These are phyloP conservation scores for Podabrus alpinus DNA, from an alignment of 2,888 invertebrate species.

Conservation along the genomic window DNA sequence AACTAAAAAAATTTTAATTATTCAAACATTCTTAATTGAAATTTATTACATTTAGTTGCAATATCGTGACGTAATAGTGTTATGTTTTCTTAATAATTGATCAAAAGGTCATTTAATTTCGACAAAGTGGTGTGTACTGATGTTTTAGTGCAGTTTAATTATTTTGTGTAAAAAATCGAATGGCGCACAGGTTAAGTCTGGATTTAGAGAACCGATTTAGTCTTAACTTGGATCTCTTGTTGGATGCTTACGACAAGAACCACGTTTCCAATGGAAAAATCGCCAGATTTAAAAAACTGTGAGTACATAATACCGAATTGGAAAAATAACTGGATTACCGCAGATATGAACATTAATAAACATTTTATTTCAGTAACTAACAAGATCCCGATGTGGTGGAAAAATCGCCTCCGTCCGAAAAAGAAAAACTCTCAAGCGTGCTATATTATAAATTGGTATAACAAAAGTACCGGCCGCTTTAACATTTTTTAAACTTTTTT, in stretches of 20 bases:
- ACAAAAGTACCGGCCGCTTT: background rate
- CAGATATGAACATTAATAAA: background rate
- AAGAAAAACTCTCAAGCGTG: background rate
- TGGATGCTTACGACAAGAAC: background rate
- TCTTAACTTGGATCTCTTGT: background rate
- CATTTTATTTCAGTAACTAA: background rate
- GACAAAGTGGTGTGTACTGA: background rate
- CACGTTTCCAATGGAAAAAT: background rate
- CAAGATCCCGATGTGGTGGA: background rate
- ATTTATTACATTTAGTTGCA: background rate
- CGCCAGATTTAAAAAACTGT: background rate
- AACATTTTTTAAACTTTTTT: conserved; percentile 36
- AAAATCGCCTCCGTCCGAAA: background rate
- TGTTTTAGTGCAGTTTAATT: background rate
- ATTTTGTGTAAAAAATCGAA: background rate
- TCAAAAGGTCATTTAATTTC: background rate
- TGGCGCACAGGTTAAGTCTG: background rate
- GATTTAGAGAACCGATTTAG: background rate
- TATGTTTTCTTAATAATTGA: background rate
- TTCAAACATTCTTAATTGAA: background rate
- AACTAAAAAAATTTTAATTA: background rate
- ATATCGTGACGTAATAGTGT: background rate
- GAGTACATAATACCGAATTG: background rate
- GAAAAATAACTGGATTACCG: no score
- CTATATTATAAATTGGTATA: background rate